Evolutionary conservation across 92 coral and sea anemone species (phyloP), one percentile per base, ranked within the genome.

Genomic region (Virgularia gustaviana): DNA sequence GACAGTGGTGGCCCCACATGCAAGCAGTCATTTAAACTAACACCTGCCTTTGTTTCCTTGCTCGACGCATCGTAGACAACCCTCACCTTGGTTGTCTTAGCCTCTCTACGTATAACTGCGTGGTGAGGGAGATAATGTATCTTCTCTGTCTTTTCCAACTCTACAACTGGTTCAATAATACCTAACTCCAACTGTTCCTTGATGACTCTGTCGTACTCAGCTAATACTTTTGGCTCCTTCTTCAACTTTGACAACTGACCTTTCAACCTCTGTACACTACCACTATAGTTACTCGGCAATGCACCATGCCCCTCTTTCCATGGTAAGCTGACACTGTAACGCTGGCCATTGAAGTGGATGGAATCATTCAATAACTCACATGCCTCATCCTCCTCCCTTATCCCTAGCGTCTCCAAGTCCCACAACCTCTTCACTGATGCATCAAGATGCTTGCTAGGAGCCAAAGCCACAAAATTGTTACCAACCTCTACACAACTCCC

Each of bases 31-130:
- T 49, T 20, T 45, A 45, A 24, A 15, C 19, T 15, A 9, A 45
- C 53, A 45, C 19, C 11, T 9, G 3, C 20, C 11, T 45, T 45
- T 18, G 3, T 15, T 45, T 45, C 83, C 71, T 71, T 79, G 7
- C 59, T 60, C 18, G 83, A 79, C 16, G 83, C 79, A 42, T 79
- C 83, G 33, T 78, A n/a, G n/a, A n/a, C n/a, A n/a, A n/a, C n/a
- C n/a, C n/a, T n/a, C n/a, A n/a, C n/a, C n/a, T n/a, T n/a, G 9
- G 79, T 79, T 23, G 80, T 79, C 36, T 58, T 52, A 19, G 84
- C 72, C 13, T 60, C 65, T 34, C 24, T 33, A 11, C 80, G 56
- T 20, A 80, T 32, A 13, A 80, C 85, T 36, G 80, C 75, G 23
- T 59, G 60, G 37, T 73, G 73, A 6, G 80, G 79, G 4, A 78